phyloP scores from a whole-genome alignment of 2,888 invertebrate genomes.

The Teleiodes luculella region DNA sequence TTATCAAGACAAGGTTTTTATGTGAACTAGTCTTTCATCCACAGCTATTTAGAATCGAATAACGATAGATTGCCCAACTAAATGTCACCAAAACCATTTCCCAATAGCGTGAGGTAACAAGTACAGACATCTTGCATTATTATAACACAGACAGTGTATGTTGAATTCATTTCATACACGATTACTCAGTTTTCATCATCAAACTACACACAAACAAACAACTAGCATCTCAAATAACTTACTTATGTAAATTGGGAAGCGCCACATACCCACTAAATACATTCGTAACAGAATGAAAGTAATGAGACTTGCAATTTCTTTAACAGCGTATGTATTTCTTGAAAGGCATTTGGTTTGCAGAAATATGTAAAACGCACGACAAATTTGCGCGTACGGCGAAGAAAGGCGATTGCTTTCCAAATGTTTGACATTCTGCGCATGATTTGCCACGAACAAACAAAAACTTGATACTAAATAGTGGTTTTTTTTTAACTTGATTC shows the following conservation, averaged over 20 bases:
- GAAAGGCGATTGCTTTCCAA: conserved; percentile 1
- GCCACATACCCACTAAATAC: conserved; percentile 22
- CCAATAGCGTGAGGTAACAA: too few relatives aligned
- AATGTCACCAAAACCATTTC: too few relatives aligned
- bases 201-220: neutral
- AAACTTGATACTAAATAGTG: neutral
- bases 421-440: conserved; percentile 2
- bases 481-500: neutral
- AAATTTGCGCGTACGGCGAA: neutral
- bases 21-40: too few relatives aligned
- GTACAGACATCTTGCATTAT: too few relatives aligned
- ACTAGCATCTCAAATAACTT: neutral
- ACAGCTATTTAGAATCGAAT: too few relatives aligned
- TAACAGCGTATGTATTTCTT: neutral
- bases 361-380: neutral
- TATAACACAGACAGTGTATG: too few relatives aligned
- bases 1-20: too few relatives aligned
- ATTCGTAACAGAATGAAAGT: conserved; percentile 10
- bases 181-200: too few relatives aligned
- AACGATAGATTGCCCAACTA: too few relatives aligned
- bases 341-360: neutral
- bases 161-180: too few relatives aligned
- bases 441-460: neutral
- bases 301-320: conserved; percentile 6
- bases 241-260: too few relatives aligned